Evolutionary conservation across 2,113 vertebrate species (phyloP), one percentile per base, ranked within the genome.

Genomic region (Thalassarche chlororhynchos): DNA sequence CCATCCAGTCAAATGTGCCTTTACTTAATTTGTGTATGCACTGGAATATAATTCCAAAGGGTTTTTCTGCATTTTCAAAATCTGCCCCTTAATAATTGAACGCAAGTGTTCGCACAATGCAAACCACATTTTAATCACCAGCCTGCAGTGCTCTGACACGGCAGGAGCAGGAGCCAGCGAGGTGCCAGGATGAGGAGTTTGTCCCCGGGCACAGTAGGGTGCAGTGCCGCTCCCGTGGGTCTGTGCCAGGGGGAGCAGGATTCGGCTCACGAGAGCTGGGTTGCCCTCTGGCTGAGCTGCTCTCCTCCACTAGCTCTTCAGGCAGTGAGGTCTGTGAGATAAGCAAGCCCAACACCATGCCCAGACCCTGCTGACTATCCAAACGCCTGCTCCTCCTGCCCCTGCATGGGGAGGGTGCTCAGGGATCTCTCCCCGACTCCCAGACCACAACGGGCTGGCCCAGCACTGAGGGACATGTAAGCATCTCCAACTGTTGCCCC

Each of bases 1-100:
- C 52, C 75, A 79, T 52, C 46, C 40, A 84, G 55, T 93, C 64
- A 86, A 95, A 97, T 75, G 62, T 28, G 75, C 85, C 38, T 93
- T 84, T 76, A 14, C 81, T 65, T 93, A 84, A 87, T 95, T 74
- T 66, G 86, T 47, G 46, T 57, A 74, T n/a, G 54, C 46, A 8
- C 36, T 66, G 66, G 34, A 77, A 87, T 82, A 84, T 31, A 3
- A 89, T 94, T 87, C 78, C 32, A 58, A 71, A 38, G 61, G 62
- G 7, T 0, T 58, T 47, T 42, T 81, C 80, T 89, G 52, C 65
- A 3, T 57, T 84, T 94, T 51, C 47, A 47, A n/a, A 72, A 32
- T 17, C 65, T 64, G 8, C 3, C 32, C 79, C 17, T 76, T 12
- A 57, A 10, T 28, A 14, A 54, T 12, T 15, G 51, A 80, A 15